Evolutionary conservation across 2,113 vertebrate genomes (phyloP).

Genomic region (Xenopus tropicalis): UCB_Xtro_10.0 CM004443.2:135893001-135893500

Average conservation of each 20-base stretch:
- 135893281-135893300: slow-evolving; percentile 7
- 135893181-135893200: slow-evolving; percentile 33
- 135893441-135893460: slow-evolving; percentile 42
- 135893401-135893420: slow-evolving; percentile 36
- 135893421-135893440: slow-evolving; percentile 38
- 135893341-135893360: slow-evolving; percentile 60
- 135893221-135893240: slow-evolving; percentile 42
- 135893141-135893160: slow-evolving; percentile 8
- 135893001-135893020: too few species aligned
- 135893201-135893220: slow-evolving; percentile 27
- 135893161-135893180: slow-evolving; percentile 16
- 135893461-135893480: slow-evolving; percentile 34
- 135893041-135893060: too few species aligned
- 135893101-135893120: slow-evolving; percentile 13
- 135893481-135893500: slow-evolving; percentile 60
- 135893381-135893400: slow-evolving; percentile 35
- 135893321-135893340: slow-evolving; percentile 44
- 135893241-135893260: slow-evolving; percentile 41
- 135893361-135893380: slow-evolving; percentile 43
- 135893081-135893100: neutral
- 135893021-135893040: too few species aligned
- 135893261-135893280: slow-evolving; percentile 50
- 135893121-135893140: neutral
- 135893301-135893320: neutral
- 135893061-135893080: neutral